Base-by-base conservation (phyloP, 2,797 vertebrate genomes). In the Cephalopachus bancanus region DNA sequence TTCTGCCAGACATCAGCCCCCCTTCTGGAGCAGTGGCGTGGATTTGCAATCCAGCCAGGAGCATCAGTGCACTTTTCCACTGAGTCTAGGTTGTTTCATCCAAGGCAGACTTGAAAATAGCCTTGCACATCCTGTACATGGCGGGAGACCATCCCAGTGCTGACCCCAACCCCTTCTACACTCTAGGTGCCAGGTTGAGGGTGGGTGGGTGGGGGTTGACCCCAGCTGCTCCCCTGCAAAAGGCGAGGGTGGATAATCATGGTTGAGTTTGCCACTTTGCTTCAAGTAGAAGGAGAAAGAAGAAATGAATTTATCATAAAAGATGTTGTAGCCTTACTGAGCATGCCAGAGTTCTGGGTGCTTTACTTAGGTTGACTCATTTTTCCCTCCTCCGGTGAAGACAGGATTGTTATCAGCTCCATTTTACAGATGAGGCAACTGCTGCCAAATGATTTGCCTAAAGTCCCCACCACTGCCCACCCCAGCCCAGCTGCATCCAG, bases 21-120 rank as follows among this genome's bases (percentile, higher is more conserved):
- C 74, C 89, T 72, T 49, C 33, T 79, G 49, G 59, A 95, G 95
- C 84, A 51, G 8, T 67, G 9, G 22, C 30, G 59, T 53, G 8
- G 83, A 93, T 93, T 93, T 92, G 49, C 65, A 19, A 55, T 85
- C 74, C 81, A 62, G 96, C 71, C 93, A 72, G 95, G 76, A 93
- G 85, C n/a, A 85, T 92, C 24, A 62, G 53, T 3, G 10, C 4
- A 19, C 83, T 96, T 91, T 93, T 96, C 96, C 37, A 4, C 90
- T 93, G 49, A 89, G 89, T 44, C 0, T 3, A 91, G 65, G 84
- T 80, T 69, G 44, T 62, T 94, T 91, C 0, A 0, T 81, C 55
- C 1, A 33, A 84, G 72, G 87, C 94, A 26, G 22, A 60, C 17
- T 74, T 62, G 79, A 65, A 15, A 20, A 2, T 19, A 69, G 85